These are phyloP conservation scores for Rhimphoctona megacephalus DNA, from an alignment of 2,888 invertebrate species.

Conservation along the genomic window DNA sequence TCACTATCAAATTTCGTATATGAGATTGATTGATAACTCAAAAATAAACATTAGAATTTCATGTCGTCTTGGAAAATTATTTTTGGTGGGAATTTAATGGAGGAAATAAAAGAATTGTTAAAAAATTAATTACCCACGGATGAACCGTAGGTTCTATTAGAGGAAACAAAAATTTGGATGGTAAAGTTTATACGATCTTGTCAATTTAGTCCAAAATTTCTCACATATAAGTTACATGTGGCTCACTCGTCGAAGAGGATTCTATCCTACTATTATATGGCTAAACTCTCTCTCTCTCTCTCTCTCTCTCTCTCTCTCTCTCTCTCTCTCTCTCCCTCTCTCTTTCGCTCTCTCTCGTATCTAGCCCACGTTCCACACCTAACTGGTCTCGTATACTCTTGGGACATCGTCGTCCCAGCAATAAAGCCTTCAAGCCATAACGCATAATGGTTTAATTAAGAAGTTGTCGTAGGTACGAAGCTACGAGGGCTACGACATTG, in stretches of 20 bases:
- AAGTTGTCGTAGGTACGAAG: conserved; percentile 77
- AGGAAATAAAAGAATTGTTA: not conserved
- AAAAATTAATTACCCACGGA: not conserved
- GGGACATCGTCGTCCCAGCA: conserved; percentile 71
- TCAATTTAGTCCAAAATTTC: conserved; percentile 5
- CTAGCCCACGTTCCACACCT: conserved; percentile 46
- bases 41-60: not conserved
- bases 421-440: conserved; percentile 81
- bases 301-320: conserved; percentile 43
- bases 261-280: conserved; percentile 38
- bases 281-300: conserved; percentile 1
- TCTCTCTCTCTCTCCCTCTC: conserved; percentile 47
- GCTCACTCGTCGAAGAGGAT: conserved; percentile 59
- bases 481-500: conserved; percentile 39
- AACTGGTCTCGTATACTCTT: conserved; percentile 67
- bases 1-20: not conserved
- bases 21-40: not conserved
- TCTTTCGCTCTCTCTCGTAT: conserved; percentile 56
- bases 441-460: conserved; percentile 83
- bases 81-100: not conserved
- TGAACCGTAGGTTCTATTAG: no score
- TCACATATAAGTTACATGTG: conserved; percentile 14
- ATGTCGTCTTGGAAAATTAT: not conserved
- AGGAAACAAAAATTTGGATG: not conserved
- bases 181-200: conserved; percentile 8